These are phyloP conservation scores for Drosophila santomea DNA, from an alignment of 1,140 invertebrate genomes.

Conservation along the genomic window DNA sequence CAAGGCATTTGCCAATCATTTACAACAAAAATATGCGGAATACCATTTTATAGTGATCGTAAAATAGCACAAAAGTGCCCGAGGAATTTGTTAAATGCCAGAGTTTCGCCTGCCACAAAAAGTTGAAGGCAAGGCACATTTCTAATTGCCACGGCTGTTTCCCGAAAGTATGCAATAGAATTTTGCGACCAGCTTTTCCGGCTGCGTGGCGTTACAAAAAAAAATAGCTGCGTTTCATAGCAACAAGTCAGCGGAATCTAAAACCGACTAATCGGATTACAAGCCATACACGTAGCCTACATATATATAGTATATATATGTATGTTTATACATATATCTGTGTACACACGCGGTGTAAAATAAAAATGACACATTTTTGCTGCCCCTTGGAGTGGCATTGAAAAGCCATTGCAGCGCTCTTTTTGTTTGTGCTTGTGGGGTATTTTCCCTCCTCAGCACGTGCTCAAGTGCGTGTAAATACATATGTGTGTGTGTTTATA, in stretches of 20 bases:
- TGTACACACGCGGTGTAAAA: conserved; percentile 4
- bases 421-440: conserved; percentile 44
- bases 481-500: conserved; percentile 23
- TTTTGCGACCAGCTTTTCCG: conserved; percentile 18
- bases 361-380: conserved; percentile 41
- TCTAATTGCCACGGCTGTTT: conserved; percentile 19
- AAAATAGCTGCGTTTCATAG: conserved; percentile 25
- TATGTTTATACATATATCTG: conserved; percentile 12
- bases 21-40: conserved; percentile 20
- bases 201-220: neutral
- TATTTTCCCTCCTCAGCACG: conserved; percentile 64
- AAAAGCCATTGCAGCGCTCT: conserved; percentile 67
- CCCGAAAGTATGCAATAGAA: conserved; percentile 30
- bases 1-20: conserved; percentile 25
- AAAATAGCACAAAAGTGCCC: conserved; percentile 17
- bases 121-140: neutral
- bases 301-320: conserved; percentile 7
- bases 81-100: conserved; percentile 3
- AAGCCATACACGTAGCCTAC: conserved; percentile 8
- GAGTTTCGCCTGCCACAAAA: neutral
- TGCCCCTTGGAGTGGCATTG: conserved; percentile 46
- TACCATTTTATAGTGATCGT: conserved; percentile 16
- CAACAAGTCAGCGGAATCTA: conserved; percentile 42
- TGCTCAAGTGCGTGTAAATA: conserved; percentile 77
- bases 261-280: conserved; percentile 39